Evolutionary conservation across 1,140 invertebrate genomes (phyloP), one percentile per base, ranked within the genome.

Genomic region (Eubasilissa regina): DNA sequence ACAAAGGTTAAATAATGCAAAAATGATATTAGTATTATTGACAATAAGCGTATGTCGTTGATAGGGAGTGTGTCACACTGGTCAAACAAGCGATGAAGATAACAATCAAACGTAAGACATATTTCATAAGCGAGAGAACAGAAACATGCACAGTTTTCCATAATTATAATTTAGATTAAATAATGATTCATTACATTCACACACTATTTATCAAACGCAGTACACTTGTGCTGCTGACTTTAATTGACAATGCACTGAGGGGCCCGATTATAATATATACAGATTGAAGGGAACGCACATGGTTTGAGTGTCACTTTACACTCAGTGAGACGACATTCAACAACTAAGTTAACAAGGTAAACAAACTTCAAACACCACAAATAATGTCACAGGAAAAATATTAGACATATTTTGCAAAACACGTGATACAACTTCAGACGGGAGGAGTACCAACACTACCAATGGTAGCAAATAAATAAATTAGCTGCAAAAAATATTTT

Each of bases 371-470:
- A 53, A 51, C 51, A 75, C 48, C 48, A 53, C 15, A 72, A 21
- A 72, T 58, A 53, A 75, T 55, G 35, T 19, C 21, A 56, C 53
- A 75, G 48, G 35, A 10, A 17, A n/a, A n/a, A n/a, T 44, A n/a
- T 75, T 60, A 77, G 74, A 76, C 75, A 77, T 77, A 77, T 70
- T 66, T 77, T 53, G 66, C 66, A 70, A 70, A 53, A 70, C 47
- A 70, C 35, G 19, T 13, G 8, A 11, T 7, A 12, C 25, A 62
- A 35, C 17, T 48, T 70, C 66, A 70, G 15, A 3, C 17, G 19
- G 15, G 12, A 75, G 25, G 0, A 0, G 1, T 53, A 17, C 66
- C 66, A 70, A 70, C 66, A 0, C 0, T 53, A 17, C 66, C 66
- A 70, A 70, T 45, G 10, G 6, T 6, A 35, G 25, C 25, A 6